Evolutionary conservation across 64 coral and sea anemone species (phyloP).

Genomic region (Stylophora pistillata): DNA sequence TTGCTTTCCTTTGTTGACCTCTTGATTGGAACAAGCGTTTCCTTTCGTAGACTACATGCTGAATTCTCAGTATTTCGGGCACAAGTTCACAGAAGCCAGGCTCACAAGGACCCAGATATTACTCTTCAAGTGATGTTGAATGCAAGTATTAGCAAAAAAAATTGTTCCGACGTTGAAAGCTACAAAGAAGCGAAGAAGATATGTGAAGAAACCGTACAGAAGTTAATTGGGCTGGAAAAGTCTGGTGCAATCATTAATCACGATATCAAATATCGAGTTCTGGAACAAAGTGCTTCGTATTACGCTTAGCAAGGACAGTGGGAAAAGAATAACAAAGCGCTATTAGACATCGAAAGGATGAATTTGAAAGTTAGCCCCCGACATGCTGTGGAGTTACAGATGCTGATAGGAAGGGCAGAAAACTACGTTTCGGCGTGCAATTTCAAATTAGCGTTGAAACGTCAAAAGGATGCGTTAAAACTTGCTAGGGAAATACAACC

Average conservation of each 20-base stretch:
- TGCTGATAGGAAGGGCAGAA: background rate
- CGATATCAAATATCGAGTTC: background rate
- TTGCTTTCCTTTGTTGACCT: background rate
- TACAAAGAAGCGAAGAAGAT: background rate
- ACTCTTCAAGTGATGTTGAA: background rate
- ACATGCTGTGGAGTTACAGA: background rate
- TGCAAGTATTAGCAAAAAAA: background rate
- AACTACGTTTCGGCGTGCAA: background rate
- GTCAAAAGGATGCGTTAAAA: background rate
- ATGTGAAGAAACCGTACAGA: background rate
- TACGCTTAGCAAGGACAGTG: background rate
- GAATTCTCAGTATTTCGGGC: background rate
- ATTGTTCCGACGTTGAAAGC: background rate
- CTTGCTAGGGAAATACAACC: background rate
- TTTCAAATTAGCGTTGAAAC: background rate
- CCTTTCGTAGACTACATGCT: background rate
- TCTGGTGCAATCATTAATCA: background rate
- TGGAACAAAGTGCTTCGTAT: background rate
- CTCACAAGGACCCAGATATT: background rate
- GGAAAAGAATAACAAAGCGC: background rate
- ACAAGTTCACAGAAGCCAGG: too few species aligned
- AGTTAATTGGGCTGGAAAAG: background rate
- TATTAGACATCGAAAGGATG: background rate
- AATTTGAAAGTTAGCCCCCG: too few species aligned
- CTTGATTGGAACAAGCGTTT: background rate